Base-by-base conservation (phyloP, 2,113 vertebrate genomes). In the Scomber japonicus region DNA sequence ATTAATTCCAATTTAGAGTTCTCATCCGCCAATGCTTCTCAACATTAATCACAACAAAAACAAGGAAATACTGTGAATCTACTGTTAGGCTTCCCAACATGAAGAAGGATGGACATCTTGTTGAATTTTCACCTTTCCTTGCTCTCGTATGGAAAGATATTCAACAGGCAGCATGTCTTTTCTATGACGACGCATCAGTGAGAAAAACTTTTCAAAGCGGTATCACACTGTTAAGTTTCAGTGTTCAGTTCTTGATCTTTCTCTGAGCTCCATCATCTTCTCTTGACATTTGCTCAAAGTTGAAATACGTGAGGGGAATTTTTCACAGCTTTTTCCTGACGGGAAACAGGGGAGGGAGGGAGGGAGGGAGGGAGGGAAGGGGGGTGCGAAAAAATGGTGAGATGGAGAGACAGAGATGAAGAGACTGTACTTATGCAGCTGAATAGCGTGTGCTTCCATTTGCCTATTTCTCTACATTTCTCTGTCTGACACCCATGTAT, bases 21-120 rank as follows among this genome's bases (percentile, higher is more conserved):
- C 24, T 66, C 14, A 74, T 49, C 54, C 8, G 30, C 72, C 67
- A 64, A 9, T 11, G 21, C 69, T 24, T 65, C 48, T 67, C 35
- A 51, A 3, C 3, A 1, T 17, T 71, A 72, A 79, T 72, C 11
- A 4, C 68, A 80, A 57, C 78, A 57, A 79, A 81, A 76, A 44
- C 51, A 65, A 79, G 45, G 14, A 35, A 16, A 45, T 7, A 3
- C 21, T 5, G 45, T 14, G 40, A 49, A 64, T 55, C 51, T 5
- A 11, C 11, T 0, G 3, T 3, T 40, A 9, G 56, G 11, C 50
- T 80, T 56, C 31, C 46, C 11, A 61, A 5, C 21, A 49, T 21
- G 12, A 51, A 35, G 21, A 17, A 16, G 10, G 16, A 59, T 46
- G 2, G 56, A 67, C 53, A 66, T 54, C 15, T n/a, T 19, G 35